Evolutionary conservation across 2,797 vertebrate species (phyloP).

Genomic region (Lutjanus campechanus): DNA sequence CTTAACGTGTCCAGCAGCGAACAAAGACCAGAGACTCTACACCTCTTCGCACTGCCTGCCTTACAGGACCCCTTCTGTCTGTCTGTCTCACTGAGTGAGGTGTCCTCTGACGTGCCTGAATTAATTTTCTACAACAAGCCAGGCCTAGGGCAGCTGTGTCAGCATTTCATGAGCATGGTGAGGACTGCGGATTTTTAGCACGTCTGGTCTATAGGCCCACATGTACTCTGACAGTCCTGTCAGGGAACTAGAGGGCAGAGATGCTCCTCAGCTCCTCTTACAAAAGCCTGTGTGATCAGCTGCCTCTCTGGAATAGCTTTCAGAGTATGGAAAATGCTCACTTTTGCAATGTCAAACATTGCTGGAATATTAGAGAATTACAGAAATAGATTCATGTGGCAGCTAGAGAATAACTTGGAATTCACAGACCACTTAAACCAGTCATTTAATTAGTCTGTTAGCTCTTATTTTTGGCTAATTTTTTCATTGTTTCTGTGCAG

Average conservation of each 20-base stretch:
- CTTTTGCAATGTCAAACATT: constrained; percentile 40
- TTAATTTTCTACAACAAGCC: constrained; percentile 84
- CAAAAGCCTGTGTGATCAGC: constrained; percentile 74
- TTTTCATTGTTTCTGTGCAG: constrained; percentile 7
- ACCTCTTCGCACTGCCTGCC: constrained; percentile 74
- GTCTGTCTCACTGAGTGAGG: constrained; percentile 78
- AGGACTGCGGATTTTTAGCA: constrained; percentile 71
- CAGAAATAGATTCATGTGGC: constrained; percentile 49
- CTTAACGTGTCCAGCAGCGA: constrained; percentile 83
- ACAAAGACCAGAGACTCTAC: constrained; percentile 81
- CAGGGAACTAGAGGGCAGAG: constrained; percentile 70
- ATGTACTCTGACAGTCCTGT: constrained; percentile 72
- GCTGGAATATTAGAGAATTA: constrained; percentile 39
- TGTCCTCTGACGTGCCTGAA: constrained; percentile 83
- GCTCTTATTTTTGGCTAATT: constrained; percentile 10
- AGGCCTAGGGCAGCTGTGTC: constrained; percentile 85
- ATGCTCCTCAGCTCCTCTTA: constrained; percentile 65
- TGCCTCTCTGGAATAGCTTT: constrained; percentile 64
- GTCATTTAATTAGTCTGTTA: constrained; percentile 18
- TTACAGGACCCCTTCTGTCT: constrained; percentile 73
- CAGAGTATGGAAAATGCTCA: constrained; percentile 43
- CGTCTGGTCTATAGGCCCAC: constrained; percentile 69
- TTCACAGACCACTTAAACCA: constrained; percentile 9
- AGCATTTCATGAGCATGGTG: constrained; percentile 76
- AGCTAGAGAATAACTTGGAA: constrained; percentile 19